Evolutionary conservation across 2,113 vertebrate species (phyloP), one percentile per base, ranked within the genome.

Genomic region (Bothrops jararaca): DNA sequence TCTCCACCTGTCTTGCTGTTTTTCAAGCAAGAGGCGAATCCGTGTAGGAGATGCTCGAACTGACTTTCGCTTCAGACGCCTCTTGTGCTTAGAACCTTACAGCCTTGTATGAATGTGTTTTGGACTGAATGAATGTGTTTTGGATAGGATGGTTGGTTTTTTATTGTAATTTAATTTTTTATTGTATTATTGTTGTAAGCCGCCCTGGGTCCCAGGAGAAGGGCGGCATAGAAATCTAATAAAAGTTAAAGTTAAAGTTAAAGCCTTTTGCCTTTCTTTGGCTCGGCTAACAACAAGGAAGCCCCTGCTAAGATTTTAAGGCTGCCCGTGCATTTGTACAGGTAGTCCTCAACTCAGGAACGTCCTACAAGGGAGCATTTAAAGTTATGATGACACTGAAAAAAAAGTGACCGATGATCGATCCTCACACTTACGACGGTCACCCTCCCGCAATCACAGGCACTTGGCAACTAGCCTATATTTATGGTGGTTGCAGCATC

Each of bases 1-100:
- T 39, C 90, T 39, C 90, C 26, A 39, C 60, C 89, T 54, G 5
- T 24, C 20, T 42, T 22, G 11, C 80, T 0, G 0, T 48, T 2
- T 0, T 0, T 0, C 18, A 0, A 13, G 1, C 29, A 0, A 24
- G 22, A 52, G 24, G 45, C 10, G 48, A 0, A 20, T 50, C 29
- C 54, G 48, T 45, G 23, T 0, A 0, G 5, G 23, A 20, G 0
- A 69, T 3, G 69, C 0, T 53, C 88, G 3, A 12, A 3, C 3
- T 18, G 2, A 9, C 29, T 4, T 3, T 42, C 60, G 58, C 56
- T 91, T 89, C 5, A 39, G 23, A 15, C 4, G 11, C 0, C 1
- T 20, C 93, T 86, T 22, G 0, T 57, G 86, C 39, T 54, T 22
- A 0, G 29, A 69, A 15, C 1, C 69, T 48, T 5, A 58, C 1